These are phyloP conservation scores for Elachura formosa DNA, from an alignment of 2,113 vertebrate genomes.

Conservation along the genomic window DNA sequence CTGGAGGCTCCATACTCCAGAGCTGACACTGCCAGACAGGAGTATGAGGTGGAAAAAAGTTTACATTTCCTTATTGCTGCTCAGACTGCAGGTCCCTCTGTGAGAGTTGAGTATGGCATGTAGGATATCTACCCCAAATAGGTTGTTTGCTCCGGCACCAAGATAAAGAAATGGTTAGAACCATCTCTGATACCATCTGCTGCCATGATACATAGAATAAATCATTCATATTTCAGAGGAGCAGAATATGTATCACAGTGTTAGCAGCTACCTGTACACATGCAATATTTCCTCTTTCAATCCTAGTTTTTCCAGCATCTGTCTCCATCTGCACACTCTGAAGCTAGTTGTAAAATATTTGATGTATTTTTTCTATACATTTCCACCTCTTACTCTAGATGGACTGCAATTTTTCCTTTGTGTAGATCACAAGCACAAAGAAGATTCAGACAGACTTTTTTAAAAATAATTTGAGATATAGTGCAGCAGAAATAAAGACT, in stretches of 20 bases:
- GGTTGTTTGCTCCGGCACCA: background rate
- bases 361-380: background rate
- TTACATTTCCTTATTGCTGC: background rate
- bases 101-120: background rate
- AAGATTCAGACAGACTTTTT: fast-evolving
- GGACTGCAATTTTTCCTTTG: background rate
- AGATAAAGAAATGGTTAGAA: background rate
- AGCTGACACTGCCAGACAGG: background rate
- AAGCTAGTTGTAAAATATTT: background rate
- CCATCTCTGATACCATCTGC: background rate
- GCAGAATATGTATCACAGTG: fast-evolving
- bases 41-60: background rate
- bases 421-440: background rate
- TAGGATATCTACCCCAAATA: background rate
- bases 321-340: background rate
- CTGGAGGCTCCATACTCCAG: background rate
- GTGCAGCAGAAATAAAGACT: background rate
- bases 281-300: background rate
- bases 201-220: background rate
- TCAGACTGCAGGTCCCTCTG: background rate
- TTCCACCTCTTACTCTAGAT: background rate
- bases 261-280: background rate
- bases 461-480: background rate
- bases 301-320: background rate
- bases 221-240: background rate